Evolutionary conservation across 2,797 vertebrate species (phyloP).

Genomic region (Carapus acus): DNA sequence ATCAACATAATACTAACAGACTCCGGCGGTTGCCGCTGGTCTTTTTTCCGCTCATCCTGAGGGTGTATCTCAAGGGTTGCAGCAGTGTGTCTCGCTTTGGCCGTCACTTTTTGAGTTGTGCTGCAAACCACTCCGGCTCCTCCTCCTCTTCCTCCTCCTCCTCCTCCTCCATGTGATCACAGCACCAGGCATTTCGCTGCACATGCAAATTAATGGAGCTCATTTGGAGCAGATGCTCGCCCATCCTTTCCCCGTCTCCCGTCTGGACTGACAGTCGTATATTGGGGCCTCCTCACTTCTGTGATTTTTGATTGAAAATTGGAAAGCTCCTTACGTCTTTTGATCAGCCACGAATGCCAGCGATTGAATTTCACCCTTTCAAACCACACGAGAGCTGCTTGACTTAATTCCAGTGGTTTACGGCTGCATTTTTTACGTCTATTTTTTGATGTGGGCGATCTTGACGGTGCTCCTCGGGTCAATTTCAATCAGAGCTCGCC

Average conservation of each 20-base stretch:
- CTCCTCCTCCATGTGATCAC: conserved; percentile 27
- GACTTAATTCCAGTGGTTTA: conserved; percentile 51
- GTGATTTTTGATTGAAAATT: conserved; percentile 1
- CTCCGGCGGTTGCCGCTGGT: background rate
- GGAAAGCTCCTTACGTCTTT: too few relatives aligned
- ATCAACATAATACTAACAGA: background rate
- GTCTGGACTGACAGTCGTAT: conserved; percentile 49
- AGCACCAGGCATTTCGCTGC: conserved; percentile 29
- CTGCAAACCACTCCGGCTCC: conserved; percentile 30
- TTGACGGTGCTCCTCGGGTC: conserved; percentile 47
- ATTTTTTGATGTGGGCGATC: conserved; percentile 44
- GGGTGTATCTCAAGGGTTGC: too few relatives aligned
- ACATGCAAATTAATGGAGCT: conserved; percentile 49
- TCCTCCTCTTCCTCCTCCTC: too few relatives aligned
- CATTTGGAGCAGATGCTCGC: conserved; percentile 18
- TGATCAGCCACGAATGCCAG: too few relatives aligned
- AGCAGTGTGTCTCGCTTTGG: background rate
- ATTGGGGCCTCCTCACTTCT: conserved; percentile 28
- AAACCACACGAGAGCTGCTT: conserved; percentile 52
- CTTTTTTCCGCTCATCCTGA: too few relatives aligned
- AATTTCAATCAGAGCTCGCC: conserved; percentile 57
- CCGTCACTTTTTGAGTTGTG: conserved; percentile 22
- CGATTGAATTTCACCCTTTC: conserved; percentile 38
- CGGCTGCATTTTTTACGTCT: too few relatives aligned
- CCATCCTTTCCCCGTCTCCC: conserved; percentile 28